Evolutionary conservation across 2,888 invertebrate species (phyloP).

Genomic region (Hyles lineata): DNA sequence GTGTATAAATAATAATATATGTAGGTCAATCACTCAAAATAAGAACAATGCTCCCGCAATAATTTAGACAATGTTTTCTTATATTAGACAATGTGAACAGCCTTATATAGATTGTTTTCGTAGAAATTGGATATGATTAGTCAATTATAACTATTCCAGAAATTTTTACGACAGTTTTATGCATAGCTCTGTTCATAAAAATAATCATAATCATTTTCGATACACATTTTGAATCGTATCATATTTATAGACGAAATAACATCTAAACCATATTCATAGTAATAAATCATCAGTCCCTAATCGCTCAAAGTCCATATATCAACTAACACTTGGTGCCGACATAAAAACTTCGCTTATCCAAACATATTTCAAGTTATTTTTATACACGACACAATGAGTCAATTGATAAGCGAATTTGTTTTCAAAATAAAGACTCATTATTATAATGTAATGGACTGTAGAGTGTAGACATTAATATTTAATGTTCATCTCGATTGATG

Average conservation of each 20-base stretch:
- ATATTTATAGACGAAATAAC: not conserved
- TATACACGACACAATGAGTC: not conserved
- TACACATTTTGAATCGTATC: not conserved
- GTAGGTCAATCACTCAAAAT: slow-evolving; percentile 1
- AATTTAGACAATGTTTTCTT: not conserved
- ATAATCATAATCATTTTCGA: too few species aligned
- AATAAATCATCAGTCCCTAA: not conserved
- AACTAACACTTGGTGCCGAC: not conserved
- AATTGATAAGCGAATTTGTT: slow-evolving; percentile 19
- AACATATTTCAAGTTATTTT: not conserved
- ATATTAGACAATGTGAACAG: not conserved
- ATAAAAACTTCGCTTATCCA: not conserved
- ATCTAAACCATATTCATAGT: not conserved
- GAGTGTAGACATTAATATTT: slow-evolving; percentile 2
- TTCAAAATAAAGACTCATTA: slow-evolving; percentile 26
- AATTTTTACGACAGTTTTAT: too few species aligned
- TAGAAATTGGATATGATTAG: too few species aligned
- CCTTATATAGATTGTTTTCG: too few species aligned
- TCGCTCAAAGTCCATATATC: not conserved
- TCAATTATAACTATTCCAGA: too few species aligned
- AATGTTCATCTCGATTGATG: slow-evolving; percentile 2
- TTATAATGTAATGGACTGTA: not conserved
- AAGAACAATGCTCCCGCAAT: not conserved
- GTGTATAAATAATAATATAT: not conserved
- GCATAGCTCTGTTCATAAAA: too few species aligned